These are phyloP conservation scores for Pinctada fucata DNA, from an alignment of 2,888 invertebrate genomes.

Conservation along the genomic window DNA sequence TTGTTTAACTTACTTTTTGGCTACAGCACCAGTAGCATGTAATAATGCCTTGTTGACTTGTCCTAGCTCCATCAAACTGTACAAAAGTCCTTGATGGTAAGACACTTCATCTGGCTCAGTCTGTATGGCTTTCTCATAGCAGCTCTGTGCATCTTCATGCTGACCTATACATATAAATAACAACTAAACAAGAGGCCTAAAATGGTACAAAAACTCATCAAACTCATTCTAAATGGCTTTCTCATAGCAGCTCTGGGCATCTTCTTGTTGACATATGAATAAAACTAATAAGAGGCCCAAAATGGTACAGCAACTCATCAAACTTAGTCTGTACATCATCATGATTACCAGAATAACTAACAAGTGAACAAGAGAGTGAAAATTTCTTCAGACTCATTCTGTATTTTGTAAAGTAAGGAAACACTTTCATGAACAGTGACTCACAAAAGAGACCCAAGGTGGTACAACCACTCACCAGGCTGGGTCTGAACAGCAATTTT, in stretches of 20 bases:
- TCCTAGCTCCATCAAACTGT: slow-evolving; percentile 90
- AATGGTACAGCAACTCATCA: slow-evolving; percentile 72
- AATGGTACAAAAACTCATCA: slow-evolving; percentile 72
- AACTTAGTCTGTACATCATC: slow-evolving; percentile 79
- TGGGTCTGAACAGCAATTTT: too few species aligned
- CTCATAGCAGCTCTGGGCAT: slow-evolving; percentile 93
- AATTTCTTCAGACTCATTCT: too few species aligned
- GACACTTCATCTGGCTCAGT: slow-evolving; percentile 75
- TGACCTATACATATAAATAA: slow-evolving; percentile 67
- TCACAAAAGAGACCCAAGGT: too few species aligned
- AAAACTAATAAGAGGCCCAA: slow-evolving; percentile 86
- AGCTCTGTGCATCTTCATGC: slow-evolving; percentile 87
- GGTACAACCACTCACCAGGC: too few species aligned
- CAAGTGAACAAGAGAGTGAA: too few species aligned
- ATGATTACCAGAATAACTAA: too few species aligned
- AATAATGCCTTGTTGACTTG: slow-evolving; percentile 90
- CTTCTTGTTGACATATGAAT: slow-evolving; percentile 78
- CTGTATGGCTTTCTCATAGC: slow-evolving; percentile 90
- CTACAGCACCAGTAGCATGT: slow-evolving; percentile 83
- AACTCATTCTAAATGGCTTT: slow-evolving; percentile 83
- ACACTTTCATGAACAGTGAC: too few species aligned
- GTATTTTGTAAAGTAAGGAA: too few species aligned
- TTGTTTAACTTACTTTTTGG: slow-evolving; percentile 67
- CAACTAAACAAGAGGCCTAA: slow-evolving; percentile 91
- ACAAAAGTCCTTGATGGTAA: slow-evolving; percentile 85